Base-by-base conservation (phyloP, 1,140 invertebrate genomes). In the Coelopa frigida region DNA sequence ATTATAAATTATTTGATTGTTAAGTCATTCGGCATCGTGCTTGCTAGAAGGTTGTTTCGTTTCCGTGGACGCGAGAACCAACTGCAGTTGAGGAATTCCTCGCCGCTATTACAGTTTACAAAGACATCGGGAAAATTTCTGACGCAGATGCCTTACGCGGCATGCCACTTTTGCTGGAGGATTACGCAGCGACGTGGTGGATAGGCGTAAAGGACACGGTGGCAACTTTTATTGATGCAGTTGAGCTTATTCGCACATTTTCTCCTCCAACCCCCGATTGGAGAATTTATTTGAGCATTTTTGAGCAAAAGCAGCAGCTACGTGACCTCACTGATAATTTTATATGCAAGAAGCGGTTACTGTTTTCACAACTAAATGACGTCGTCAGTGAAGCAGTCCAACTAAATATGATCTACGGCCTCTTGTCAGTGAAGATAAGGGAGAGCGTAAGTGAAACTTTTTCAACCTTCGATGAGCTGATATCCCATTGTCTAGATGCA, bases 171-270 rank as follows among this genome's bases (percentile, higher is more conserved):
- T 36, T 58, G 3, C 38, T 59, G n/a, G 37, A 54, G 14, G 49
- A 48, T 8, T 17, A 21, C 15, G 57, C 57, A n/a, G 54, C 51
- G 7, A 43, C 22, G 8, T 59, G 56, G 54, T 58, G 53, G 54
- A 39, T 47, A 38, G 57, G 54, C 12, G 41, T 52, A 4, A 56
- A 54, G 45, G 8, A 24, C 11, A 38, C n/a, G 12, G 39, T 50
- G 6, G 18, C 4, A 14, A 50, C 23, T 3, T 55, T 52, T 38
- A 17, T 44, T 12, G 40, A 52, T 2, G 51, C 37, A 11, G 22
- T 42, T 6, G 12, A 15, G 7, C 21, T 43, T 7, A 39, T 53
- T 14, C 42, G 21, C 18, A 40, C 43, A 26, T 46, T 41, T 32
- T 14, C 27, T 20, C 36, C 32, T 12, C 35, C 20, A n/a, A 24